Conservation (phyloP, 1,140 invertebrate genomes). For the Parapsyche elsis region DNA sequence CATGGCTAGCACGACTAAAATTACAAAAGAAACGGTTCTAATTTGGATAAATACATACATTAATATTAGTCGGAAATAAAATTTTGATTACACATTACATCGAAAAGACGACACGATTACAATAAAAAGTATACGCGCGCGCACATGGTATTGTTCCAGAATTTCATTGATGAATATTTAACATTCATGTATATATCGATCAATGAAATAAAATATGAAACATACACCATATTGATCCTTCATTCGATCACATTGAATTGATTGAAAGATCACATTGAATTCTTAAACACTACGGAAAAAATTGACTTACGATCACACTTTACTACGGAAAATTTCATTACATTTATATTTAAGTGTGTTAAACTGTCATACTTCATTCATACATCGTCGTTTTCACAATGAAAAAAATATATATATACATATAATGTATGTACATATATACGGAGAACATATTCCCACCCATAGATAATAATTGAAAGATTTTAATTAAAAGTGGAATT, state of each 20-base stretch:
- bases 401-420: too few species aligned
- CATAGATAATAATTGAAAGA: background rate
- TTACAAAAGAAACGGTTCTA: background rate
- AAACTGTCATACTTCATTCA: background rate
- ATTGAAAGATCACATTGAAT: too few species aligned
- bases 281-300: too few species aligned
- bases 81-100: too few species aligned
- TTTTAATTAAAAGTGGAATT: background rate
- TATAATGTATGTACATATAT: background rate
- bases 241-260: too few species aligned
- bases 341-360: too few species aligned
- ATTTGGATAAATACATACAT: background rate
- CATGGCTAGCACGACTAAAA: conserved; percentile 17
- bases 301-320: too few species aligned
- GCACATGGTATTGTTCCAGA: conserved; percentile 51
- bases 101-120: background rate
- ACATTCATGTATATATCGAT: background rate
- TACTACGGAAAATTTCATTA: too few species aligned
- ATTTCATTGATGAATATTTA: conserved; percentile 50
- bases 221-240: conserved; percentile 38
- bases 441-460: conserved; percentile 10
- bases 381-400: background rate
- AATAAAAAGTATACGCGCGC: background rate
- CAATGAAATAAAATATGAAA: conserved; percentile 56
- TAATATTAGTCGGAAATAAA: background rate